Base-by-base conservation (phyloP, 2,888 invertebrate genomes). In the Rotaria socialis region DNA sequence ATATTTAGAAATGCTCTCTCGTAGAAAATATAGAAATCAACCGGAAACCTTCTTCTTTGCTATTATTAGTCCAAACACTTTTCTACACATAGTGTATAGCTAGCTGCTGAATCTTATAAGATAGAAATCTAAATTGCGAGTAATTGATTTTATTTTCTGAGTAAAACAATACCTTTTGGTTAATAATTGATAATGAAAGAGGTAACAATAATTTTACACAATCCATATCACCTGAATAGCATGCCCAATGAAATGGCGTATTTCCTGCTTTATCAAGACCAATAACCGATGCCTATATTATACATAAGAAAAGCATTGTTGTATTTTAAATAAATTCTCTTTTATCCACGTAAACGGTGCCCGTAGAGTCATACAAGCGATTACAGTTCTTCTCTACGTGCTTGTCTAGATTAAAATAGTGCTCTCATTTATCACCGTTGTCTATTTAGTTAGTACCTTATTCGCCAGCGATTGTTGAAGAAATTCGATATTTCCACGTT, bases 181-280 rank as follows among this genome's bases (percentile, higher is more conserved):
- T 91, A 67, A 92, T 89, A 87, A 91, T 89, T 88, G 92, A 90
- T 89, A 92, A 92, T 19, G 92, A 90, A 47, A 92, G 89, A 80
- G 89, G 89, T n/a, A 94, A 89, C 24, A 94, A 90, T 85, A 92
- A 90, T 87, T 91, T 89, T 4, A 93, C 90, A 88, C 93, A 93
- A 24, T 93, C 92, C 27, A 92, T 88, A 89, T 94, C 93, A 4
- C 94, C 94, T 56, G 93, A 93, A 89, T 93, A 92, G n/a, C 93
- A 91, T 41, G 93, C 93, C 93, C 94, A 94, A 89, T 94, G 93
- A 14, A 94, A 89, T 10, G 94, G 92, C n/a, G 93, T 94, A 85
- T 93, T 93, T 10, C 93, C 93, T 52, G 93, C 93, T 88, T 93
- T 93, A 90, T 94, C 94, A 88, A 94, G 90, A 67, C 93, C 92